Percentiles rank a stretch among this genome's conserved stretches.
phyloP scores from a whole-genome alignment of 1,140 invertebrate genomes.

The Drosophila navojoa region DNA sequence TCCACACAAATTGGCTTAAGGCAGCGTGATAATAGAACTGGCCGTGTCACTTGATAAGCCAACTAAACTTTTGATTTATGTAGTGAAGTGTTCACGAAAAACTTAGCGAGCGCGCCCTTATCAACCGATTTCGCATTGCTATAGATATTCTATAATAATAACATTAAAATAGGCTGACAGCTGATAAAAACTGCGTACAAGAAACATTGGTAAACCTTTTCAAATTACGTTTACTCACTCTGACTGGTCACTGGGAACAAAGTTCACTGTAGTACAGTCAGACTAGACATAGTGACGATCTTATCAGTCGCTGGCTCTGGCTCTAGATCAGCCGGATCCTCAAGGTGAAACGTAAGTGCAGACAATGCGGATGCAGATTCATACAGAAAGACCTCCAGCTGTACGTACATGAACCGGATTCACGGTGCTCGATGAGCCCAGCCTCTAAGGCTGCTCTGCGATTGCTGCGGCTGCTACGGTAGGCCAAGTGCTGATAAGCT shows the following conservation, averaged over 20 bases:
- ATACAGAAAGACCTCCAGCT: constrained; percentile 15
- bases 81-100: background rate
- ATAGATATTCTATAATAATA: constrained; percentile 40
- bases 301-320: background rate
- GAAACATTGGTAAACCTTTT: background rate
- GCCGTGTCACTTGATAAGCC: constrained; percentile 13
- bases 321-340: background rate
- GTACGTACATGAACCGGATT: constrained; percentile 62
- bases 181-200: constrained; percentile 23
- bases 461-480: background rate
- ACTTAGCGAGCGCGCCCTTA: constrained; percentile 32
- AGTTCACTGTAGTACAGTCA: constrained; percentile 11
- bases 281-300: background rate
- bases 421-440: constrained; percentile 3
- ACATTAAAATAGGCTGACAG: background rate
- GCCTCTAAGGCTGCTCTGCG: background rate
- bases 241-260: constrained; percentile 11
- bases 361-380: constrained; percentile 58
- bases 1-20: constrained; percentile 22
- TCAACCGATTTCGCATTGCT: constrained; percentile 32
- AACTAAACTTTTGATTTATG: constrained; percentile 31
- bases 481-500: constrained; percentile 41
- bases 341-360: constrained; percentile 34
- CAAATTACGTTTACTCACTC: constrained; percentile 23
- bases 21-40: constrained; percentile 23